Evolutionary conservation across 2,113 vertebrate species (phyloP).

Genomic region (Sitta europaea): DNA sequence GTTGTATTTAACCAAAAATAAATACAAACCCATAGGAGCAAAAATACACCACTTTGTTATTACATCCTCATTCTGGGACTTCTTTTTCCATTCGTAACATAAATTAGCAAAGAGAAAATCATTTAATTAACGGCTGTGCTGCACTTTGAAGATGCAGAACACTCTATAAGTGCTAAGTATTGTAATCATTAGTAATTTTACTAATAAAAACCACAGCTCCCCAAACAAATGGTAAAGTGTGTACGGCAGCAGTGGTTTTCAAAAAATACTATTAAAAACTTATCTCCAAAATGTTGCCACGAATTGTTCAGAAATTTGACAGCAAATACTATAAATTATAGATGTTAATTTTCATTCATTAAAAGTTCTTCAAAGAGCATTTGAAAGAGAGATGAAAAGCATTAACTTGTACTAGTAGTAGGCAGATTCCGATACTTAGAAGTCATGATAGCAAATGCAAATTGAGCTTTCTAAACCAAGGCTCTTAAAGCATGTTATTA

Average conservation of each 20-base stretch:
- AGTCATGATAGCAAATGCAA: slow-evolving; percentile 75
- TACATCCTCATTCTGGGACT: background rate
- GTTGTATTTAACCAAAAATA: background rate
- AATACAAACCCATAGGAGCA: background rate
- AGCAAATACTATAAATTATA: slow-evolving; percentile 66
- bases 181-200: slow-evolving; percentile 67
- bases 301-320: slow-evolving; percentile 70
- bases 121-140: slow-evolving; percentile 61
- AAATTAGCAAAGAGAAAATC: slow-evolving; percentile 67
- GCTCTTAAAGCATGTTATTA: slow-evolving; percentile 67
- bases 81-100: background rate
- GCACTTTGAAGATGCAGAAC: slow-evolving; percentile 65
- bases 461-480: slow-evolving; percentile 64
- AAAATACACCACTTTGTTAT: background rate
- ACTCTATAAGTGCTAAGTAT: slow-evolving; percentile 51
- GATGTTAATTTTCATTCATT: slow-evolving; percentile 71
- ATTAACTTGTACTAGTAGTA: slow-evolving; percentile 66
- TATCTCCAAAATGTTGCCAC: slow-evolving; percentile 48
- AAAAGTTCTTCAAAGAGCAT: slow-evolving; percentile 72
- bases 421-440: slow-evolving; percentile 66
- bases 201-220: slow-evolving; percentile 21
- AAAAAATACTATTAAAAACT: slow-evolving; percentile 58
- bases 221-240: slow-evolving; percentile 37
- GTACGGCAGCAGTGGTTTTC: slow-evolving; percentile 31
- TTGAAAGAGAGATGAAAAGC: slow-evolving; percentile 68